Evolutionary conservation across 2,888 invertebrate species (phyloP).

Genomic region (Eurytoma adleriae): DNA sequence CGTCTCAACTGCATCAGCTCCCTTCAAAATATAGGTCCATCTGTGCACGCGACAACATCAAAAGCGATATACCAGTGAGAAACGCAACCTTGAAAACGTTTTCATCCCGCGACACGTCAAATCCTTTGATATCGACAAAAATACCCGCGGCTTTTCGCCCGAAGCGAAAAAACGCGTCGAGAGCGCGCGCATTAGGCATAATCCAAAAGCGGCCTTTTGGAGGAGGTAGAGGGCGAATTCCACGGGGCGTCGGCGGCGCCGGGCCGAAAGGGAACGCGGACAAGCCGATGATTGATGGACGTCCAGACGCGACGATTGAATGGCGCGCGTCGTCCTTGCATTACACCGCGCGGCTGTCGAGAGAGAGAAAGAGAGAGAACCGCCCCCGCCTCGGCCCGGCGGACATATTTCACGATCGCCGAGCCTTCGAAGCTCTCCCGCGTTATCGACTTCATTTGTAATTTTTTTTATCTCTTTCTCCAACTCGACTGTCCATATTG

Average conservation of each 20-base stretch:
- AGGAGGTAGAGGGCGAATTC: slow-evolving; percentile 15
- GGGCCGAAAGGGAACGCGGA: slow-evolving; percentile 23
- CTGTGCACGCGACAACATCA: too few species aligned
- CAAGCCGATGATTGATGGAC: slow-evolving; percentile 40
- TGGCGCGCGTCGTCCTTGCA: slow-evolving; percentile 11
- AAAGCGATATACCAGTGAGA: too few species aligned
- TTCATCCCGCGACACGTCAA: too few species aligned
- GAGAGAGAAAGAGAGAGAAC: too few species aligned
- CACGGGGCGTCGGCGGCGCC: slow-evolving; percentile 39
- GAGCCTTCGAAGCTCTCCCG: not conserved
- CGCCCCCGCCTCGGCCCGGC: not conserved
- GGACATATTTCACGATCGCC: slow-evolving; percentile 15
- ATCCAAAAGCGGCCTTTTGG: too few species aligned
- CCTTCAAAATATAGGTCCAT: too few species aligned
- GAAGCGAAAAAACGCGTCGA: slow-evolving; percentile 13
- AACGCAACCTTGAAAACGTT: too few species aligned
- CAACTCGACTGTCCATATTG: slow-evolving; percentile 8
- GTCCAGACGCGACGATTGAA: slow-evolving; percentile 43
- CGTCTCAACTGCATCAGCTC: too few species aligned
- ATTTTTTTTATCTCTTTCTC: slow-evolving; percentile 14
- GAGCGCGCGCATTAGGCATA: not conserved
- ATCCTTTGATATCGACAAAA: too few species aligned
- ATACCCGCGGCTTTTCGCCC: too few species aligned
- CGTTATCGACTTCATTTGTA: slow-evolving; percentile 51
- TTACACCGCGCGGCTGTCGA: not conserved